Base-by-base conservation (phyloP, 2,113 vertebrate genomes). In the Charina bottae region DNA sequence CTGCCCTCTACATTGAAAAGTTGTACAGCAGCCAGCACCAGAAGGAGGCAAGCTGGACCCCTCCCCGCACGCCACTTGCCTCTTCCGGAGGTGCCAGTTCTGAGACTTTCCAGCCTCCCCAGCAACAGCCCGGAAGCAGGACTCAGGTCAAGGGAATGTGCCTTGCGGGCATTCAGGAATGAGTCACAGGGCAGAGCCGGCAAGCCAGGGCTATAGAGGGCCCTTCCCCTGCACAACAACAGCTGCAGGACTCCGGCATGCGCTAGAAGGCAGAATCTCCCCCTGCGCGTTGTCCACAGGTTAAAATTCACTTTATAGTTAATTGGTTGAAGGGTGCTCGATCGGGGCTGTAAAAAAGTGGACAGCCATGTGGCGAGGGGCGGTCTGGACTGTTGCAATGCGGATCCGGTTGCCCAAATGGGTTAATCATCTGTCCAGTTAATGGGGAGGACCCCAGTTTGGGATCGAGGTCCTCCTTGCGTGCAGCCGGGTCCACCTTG, bases 321-420 rank as follows among this genome's bases (percentile, higher is more conserved):
- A 68, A 68, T n/a, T 33, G 12, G 15, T 68, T 68, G 11, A 68
- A 68, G 28, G 62, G 28, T n/a, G 11, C 12, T 0, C 0, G 2
- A 62, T 62, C 11, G 9, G 24, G 8, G 60, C 6, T 3, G 24
- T 62, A 68, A 68, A 26, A 59, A 68, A 15, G 28, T 3, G 28
- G 64, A 11, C 64, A 68, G 28, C 28, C 64, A 68, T n/a, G 64
- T 4, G n/a, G 64, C n/a, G 28, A 12, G 28, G 28, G 28, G 10
- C 6, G 15, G 28, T 15, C 12, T 68, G 64, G 28, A n/a, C 5
- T n/a, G 64, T 15, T 5, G 0, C 4, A n/a, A 68, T 13, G 12
- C 11, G n/a, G n/a, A 68, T 0, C 28, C n/a, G 12, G 12, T n/a
- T 15, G 13, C 28, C 4, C n/a, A 4, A 33, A 33, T 0, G 12